A percentile compares a stretch with the other conserved stretches of the same genome.
These are phyloP conservation scores for Synergus itoensis DNA, from an alignment of 2,888 invertebrate species.

Conservation along the genomic window DNA sequence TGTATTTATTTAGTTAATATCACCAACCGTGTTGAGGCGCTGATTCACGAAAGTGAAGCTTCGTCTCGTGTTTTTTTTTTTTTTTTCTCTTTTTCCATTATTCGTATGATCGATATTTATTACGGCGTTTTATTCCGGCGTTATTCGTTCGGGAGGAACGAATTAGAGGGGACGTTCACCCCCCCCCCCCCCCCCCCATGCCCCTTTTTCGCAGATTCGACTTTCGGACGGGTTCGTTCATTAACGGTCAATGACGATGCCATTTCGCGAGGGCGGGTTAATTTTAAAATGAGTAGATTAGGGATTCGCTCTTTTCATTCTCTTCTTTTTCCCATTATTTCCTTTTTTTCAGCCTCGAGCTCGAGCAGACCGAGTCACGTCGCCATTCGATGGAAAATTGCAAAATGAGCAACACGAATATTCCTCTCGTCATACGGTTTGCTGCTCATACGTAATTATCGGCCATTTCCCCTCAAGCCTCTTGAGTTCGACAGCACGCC, in stretches of 20 bases:
- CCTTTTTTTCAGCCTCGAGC: constrained; percentile 29
- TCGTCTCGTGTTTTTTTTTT: neutral
- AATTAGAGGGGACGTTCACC: constrained; percentile 15
- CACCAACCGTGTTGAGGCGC: constrained; percentile 3
- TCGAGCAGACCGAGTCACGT: constrained; percentile 38
- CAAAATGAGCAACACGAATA: constrained; percentile 55
- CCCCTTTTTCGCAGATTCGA: constrained; percentile 19
- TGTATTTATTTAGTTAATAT: constrained; percentile 41
- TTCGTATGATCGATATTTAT: constrained; percentile 45
- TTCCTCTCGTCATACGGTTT: constrained; percentile 61
- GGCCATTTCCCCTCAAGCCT: constrained; percentile 59
- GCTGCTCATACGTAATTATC: constrained; percentile 70
- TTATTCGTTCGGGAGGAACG: constrained; percentile 4
- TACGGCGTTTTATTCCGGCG: constrained; percentile 44
- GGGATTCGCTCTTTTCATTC: constrained; percentile 44
- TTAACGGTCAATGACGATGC: constrained; percentile 43
- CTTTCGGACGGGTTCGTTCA: constrained; percentile 43
- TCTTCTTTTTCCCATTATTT: constrained; percentile 33
- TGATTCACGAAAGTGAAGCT: constrained; percentile 30
- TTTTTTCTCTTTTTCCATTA: constrained; percentile 7
- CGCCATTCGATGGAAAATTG: constrained; percentile 55
- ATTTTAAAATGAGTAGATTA: constrained; percentile 47
- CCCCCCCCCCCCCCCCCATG: constrained; percentile 1
- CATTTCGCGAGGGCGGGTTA: constrained; percentile 38
- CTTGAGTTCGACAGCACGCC: constrained; percentile 32